A percentile compares a stretch with the other conserved stretches of the same genome.
phyloP scores from a whole-genome alignment of 2,888 invertebrate genomes.

The Corbicula japonica region DNA sequence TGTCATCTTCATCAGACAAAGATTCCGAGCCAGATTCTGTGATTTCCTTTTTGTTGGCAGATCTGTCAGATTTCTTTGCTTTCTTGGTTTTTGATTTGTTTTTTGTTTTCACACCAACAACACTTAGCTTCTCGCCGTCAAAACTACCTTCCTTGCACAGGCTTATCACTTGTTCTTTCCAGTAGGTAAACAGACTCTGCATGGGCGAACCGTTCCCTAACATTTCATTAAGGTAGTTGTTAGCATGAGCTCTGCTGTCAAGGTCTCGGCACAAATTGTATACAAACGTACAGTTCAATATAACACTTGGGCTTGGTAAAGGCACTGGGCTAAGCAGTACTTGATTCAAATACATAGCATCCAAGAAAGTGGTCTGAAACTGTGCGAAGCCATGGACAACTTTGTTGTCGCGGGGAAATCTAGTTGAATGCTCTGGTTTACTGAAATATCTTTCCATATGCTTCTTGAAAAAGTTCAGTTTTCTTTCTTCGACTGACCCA shows the following conservation, averaged over 20 bases:
- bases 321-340: constrained; percentile 78
- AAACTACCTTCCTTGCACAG: constrained; percentile 26
- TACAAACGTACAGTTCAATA: constrained; percentile 82
- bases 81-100: constrained; percentile 38
- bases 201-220: constrained; percentile 69
- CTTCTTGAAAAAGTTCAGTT: constrained; percentile 45
- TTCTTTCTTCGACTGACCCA: constrained; percentile 16
- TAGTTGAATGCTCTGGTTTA: constrained; percentile 63
- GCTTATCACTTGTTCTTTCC: constrained; percentile 23
- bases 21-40: background rate
- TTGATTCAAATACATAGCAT: constrained; percentile 80
- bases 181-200: constrained; percentile 29
- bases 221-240: constrained; percentile 73
- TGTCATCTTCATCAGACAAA: background rate
- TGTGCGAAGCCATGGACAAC: constrained; percentile 83
- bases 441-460: constrained; percentile 60
- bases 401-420: constrained; percentile 59
- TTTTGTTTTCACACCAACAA: constrained; percentile 16
- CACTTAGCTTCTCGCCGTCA: background rate
- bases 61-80: constrained; percentile 14
- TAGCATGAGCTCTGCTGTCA: constrained; percentile 67
- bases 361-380: constrained; percentile 83
- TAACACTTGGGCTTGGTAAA: constrained; percentile 63
- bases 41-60: background rate
- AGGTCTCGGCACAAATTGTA: constrained; percentile 81